phyloP scores from a whole-genome alignment of 1,140 invertebrate species.

The Zophobas atratus region DNA sequence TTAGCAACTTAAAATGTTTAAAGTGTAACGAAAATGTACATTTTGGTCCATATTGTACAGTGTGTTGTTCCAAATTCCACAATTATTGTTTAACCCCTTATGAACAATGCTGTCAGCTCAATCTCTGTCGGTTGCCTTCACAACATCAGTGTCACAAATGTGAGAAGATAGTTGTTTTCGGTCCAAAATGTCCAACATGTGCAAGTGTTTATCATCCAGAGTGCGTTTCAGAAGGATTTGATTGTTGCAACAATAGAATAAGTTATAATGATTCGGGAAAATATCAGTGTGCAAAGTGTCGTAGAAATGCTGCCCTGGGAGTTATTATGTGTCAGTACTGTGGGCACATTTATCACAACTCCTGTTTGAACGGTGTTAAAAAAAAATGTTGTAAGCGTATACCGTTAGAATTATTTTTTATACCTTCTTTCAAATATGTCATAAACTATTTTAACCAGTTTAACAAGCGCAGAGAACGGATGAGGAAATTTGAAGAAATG shows the following conservation, averaged over 20 bases:
- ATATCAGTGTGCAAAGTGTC: not conserved
- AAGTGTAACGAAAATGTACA: constrained; percentile 5
- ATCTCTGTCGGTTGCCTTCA: not conserved
- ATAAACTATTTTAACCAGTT: not conserved
- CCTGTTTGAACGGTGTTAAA: not conserved
- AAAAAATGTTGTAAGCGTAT: not conserved
- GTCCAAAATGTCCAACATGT: constrained; percentile 4
- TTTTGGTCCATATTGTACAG: not conserved
- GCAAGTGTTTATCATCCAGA: not conserved
- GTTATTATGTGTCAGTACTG: not conserved
- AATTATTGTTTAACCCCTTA: not conserved
- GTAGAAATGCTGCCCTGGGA: not conserved
- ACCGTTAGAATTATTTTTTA: not conserved
- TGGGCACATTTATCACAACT: not conserved
- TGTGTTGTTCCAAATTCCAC: not conserved
- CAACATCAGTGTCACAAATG: not conserved
- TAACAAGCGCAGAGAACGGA: not conserved
- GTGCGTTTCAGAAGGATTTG: not conserved
- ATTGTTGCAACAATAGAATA: not conserved
- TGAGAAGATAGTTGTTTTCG: not conserved
- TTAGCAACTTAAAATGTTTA: not conserved
- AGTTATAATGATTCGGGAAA: no score
- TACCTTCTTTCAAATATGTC: constrained; percentile 4
- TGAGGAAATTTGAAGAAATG: not conserved
- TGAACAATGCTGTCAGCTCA: not conserved